Conservation (phyloP, 2,797 vertebrate genomes). For the Arnoldichthys spilopterus region DNA sequence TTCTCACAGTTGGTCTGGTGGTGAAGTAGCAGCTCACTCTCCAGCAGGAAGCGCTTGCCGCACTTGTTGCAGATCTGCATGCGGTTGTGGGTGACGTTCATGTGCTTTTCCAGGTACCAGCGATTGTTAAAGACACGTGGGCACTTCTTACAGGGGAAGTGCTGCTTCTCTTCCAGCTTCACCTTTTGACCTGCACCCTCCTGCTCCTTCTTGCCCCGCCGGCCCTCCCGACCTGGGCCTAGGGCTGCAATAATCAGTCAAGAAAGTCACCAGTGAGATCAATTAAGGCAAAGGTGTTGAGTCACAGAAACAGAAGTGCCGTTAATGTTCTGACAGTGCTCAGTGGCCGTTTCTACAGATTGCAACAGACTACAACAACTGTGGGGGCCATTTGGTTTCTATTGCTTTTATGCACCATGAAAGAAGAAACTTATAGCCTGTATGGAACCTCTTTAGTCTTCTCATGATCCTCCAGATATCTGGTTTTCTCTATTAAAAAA, state of each 20-base stretch:
- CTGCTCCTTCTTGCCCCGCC: slow-evolving; percentile 74
- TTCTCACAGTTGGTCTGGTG: slow-evolving; percentile 98
- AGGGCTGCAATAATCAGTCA: slow-evolving; percentile 54
- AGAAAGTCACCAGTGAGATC: not conserved
- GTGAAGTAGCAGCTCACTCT: slow-evolving; percentile 94
- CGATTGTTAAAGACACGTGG: slow-evolving; percentile 97
- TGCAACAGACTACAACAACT: no score
- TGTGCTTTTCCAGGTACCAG: slow-evolving; percentile 99
- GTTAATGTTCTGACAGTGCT: no score
- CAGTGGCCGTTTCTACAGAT: no score
- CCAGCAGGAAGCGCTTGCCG: slow-evolving; percentile 93
- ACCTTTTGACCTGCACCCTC: slow-evolving; percentile 87
- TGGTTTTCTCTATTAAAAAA: no score
- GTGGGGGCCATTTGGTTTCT: no score
- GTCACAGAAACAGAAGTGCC: no score
- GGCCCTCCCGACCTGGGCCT: slow-evolving; percentile 77
- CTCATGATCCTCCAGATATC: no score
- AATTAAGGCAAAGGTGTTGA: not conserved
- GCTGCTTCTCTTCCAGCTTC: slow-evolving; percentile 94
- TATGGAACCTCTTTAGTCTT: no score
- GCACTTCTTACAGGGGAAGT: slow-evolving; percentile 94
- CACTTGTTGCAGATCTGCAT: slow-evolving; percentile 98
- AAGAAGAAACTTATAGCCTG: no score
- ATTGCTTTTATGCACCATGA: no score
- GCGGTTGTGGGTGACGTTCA: slow-evolving; percentile 97